Evolutionary conservation across 2,797 vertebrate genomes (phyloP).

Genomic region (Zalophus californianus): DNA sequence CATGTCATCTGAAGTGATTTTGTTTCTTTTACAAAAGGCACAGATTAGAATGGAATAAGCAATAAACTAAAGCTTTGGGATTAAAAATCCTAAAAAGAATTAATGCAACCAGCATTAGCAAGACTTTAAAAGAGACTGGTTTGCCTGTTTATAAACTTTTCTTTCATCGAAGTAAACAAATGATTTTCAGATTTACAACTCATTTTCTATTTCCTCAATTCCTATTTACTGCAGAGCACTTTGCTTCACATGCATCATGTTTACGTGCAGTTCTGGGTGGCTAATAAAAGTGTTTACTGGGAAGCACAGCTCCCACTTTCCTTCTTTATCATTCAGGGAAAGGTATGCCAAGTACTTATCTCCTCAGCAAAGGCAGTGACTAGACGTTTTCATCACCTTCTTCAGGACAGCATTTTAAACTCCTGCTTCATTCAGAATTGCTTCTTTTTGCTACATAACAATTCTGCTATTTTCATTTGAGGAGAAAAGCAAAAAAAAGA

Average conservation of each 20-base stretch:
- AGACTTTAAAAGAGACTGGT: slow-evolving; percentile 65
- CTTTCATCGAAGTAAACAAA: slow-evolving; percentile 79
- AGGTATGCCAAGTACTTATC: slow-evolving; percentile 72
- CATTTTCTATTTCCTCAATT: slow-evolving; percentile 80
- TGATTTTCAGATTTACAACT: slow-evolving; percentile 81
- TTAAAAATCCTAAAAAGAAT: slow-evolving; percentile 17
- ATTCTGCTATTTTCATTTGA: slow-evolving; percentile 45
- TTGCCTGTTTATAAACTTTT: slow-evolving; percentile 42
- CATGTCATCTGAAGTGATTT: background rate
- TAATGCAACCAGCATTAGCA: slow-evolving; percentile 30
- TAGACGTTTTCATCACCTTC: slow-evolving; percentile 61
- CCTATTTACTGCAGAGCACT: slow-evolving; percentile 68
- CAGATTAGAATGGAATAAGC: background rate
- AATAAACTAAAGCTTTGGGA: background rate
- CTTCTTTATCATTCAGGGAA: slow-evolving; percentile 73
- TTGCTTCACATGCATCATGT: background rate
- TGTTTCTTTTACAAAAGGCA: background rate
- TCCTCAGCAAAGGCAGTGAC: slow-evolving; percentile 70
- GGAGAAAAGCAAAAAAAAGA: slow-evolving; percentile 1
- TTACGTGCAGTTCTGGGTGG: slow-evolving; percentile 67
- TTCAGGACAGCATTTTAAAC: background rate
- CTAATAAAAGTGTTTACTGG: slow-evolving; percentile 73
- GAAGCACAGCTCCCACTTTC: background rate
- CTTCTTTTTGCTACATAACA: background rate
- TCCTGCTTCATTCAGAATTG: background rate